These are phyloP conservation scores for Avahi laniger DNA, from an alignment of 2,797 vertebrate genomes.

Conservation along the genomic window DNA sequence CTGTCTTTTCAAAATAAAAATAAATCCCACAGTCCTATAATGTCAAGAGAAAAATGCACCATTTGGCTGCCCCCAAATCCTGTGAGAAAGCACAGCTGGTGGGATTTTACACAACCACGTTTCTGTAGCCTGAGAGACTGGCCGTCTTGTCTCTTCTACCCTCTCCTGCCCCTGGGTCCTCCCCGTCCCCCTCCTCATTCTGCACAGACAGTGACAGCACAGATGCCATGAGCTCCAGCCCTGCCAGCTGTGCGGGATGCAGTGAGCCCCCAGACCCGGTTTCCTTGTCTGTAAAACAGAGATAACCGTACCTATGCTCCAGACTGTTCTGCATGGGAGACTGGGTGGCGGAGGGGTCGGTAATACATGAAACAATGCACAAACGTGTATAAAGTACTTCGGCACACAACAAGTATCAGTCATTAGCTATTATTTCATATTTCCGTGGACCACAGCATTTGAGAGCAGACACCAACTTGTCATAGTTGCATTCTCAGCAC, in stretches of 20 bases:
- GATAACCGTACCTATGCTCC: neutral
- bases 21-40: neutral
- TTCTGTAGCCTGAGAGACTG: neutral
- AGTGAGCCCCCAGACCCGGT: neutral
- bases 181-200: neutral
- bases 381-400: neutral
- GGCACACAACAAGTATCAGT: neutral
- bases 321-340: too few relatives aligned
- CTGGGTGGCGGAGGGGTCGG: too few relatives aligned
- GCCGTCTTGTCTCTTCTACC: accelerated
- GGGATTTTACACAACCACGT: neutral
- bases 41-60: neutral
- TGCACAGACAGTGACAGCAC: neutral
- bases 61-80: neutral
- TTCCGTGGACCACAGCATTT: neutral
- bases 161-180: neutral
- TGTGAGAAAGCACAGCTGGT: neutral
- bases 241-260: too few relatives aligned
- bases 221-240: neutral
- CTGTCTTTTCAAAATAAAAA: slow-evolving; percentile 41
- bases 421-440: neutral
- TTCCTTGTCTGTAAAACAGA: neutral
- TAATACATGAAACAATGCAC: neutral
- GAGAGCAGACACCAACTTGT: neutral
- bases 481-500: neutral